phyloP scores from a whole-genome alignment of 2,797 vertebrate genomes.

The Acanthis flammea region DNA sequence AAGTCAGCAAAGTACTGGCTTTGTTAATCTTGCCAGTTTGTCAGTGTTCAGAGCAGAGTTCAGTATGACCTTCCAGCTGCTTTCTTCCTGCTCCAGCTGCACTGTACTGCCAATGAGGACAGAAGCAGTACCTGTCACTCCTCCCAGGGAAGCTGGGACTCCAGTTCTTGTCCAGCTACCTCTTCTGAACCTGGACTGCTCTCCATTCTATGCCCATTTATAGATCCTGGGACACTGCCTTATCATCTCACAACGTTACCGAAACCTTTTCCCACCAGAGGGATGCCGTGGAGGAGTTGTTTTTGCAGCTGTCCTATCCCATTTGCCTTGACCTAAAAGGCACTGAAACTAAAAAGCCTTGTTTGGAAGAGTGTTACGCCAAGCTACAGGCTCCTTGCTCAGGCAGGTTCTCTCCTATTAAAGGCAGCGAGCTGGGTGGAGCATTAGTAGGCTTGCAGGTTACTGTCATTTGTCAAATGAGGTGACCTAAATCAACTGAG shows the following conservation, averaged over 20 bases:
- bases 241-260: background rate
- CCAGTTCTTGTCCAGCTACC: background rate
- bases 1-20: background rate
- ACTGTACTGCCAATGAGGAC: background rate
- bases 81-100: background rate
- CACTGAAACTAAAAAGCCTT: background rate
- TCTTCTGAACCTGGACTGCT: background rate
- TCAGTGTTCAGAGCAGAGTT: background rate
- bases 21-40: background rate
- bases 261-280: background rate
- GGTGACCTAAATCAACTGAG: constrained; percentile 34
- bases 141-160: background rate
- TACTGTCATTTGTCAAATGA: background rate
- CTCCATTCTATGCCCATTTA: background rate
- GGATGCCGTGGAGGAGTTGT: background rate
- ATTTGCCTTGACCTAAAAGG: background rate
- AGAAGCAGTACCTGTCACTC: background rate
- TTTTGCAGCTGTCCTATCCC: background rate
- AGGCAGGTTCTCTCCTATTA: background rate
- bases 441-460: background rate
- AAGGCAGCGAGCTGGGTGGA: constrained; percentile 16
- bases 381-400: background rate
- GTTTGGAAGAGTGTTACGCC: background rate
- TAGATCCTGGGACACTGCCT: background rate
- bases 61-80: background rate